Evolutionary conservation across 2,888 invertebrate genomes (phyloP), one percentile per base, ranked within the genome.

Genomic region (Ommatoiulus sabulosus): DNA sequence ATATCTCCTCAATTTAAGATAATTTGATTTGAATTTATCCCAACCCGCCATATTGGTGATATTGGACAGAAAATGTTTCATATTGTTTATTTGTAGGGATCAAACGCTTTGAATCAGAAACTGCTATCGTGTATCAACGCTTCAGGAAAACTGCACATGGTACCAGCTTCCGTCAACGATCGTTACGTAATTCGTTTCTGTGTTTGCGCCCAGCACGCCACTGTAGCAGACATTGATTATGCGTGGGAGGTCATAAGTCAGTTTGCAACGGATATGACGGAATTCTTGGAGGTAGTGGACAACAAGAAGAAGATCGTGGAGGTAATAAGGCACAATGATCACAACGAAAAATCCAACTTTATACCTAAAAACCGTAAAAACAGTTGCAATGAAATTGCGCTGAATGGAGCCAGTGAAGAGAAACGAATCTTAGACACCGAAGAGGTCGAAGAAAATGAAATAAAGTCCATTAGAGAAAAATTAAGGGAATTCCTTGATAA

Each of bases 71-170:
- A 35, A 35, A 35, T 35, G 35, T 35, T 35, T 35, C 35, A 35
- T 35, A 35, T 35, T 35, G 35, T 35, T 35, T 35, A 2, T 46
- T 86, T 44, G 35, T 17, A 89, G 89, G 89, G 89, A 43, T 89
- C 89, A 0, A 89, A 89, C 43, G 72, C 80, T 20, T 84, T 97
- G 87, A 99, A 99, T 92, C 97, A 98, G 93, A 97, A 97, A 92
- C 94, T 99, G 72, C 93, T 99, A 91, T 97, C 97, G 89, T 95
- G 95, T 90, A 97, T 99, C 91, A 99, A 99, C 92, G 98, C 97
- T 89, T 98, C 98, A 5, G 99, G 98, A 17, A 97, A 96, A 92
- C 93, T 99, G 90, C 99, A 99, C 93, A 99, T 99, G 98, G 98
- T 98, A 15, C 98, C 98, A 0, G 97, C 98, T 0, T 95, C 95